These are phyloP conservation scores for Cloeon dipterum DNA, from an alignment of 2,888 invertebrate genomes.

Conservation along the genomic window DNA sequence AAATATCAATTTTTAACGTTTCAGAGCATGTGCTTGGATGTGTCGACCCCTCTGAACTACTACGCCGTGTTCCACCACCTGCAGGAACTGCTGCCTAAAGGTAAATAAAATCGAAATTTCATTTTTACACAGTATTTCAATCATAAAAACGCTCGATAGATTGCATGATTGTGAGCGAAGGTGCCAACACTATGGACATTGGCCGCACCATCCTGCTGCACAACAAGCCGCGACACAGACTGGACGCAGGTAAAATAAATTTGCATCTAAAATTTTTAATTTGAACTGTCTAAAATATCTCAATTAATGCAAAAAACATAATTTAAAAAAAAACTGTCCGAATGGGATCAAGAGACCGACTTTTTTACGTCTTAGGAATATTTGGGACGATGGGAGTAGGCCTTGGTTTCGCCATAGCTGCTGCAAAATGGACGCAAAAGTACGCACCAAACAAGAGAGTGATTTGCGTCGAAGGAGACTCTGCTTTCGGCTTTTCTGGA, in stretches of 20 bases:
- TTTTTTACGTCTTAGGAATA: slow-evolving; percentile 31
- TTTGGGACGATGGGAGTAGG: slow-evolving; percentile 97
- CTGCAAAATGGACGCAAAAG: slow-evolving; percentile 73
- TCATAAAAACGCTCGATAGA: too few relatives aligned
- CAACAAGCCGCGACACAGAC: slow-evolving; percentile 56
- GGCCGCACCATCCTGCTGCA: slow-evolving; percentile 77
- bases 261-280: background rate
- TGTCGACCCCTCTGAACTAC: slow-evolving; percentile 66
- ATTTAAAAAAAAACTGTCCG: too few relatives aligned
- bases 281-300: background rate
- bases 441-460: slow-evolving; percentile 59
- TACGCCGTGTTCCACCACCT: slow-evolving; percentile 77
- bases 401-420: slow-evolving; percentile 75
- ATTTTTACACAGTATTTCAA: background rate
- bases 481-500: slow-evolving; percentile 94
- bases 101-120: too few relatives aligned
- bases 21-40: slow-evolving; percentile 44
- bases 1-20: too few relatives aligned
- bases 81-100: slow-evolving; percentile 43
- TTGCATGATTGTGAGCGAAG: slow-evolving; percentile 84
- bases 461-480: slow-evolving; percentile 88
- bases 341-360: background rate
- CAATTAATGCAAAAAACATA: background rate
- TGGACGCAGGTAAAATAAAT: slow-evolving; percentile 66
- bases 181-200: slow-evolving; percentile 98